Conservation (phyloP, 2,113 vertebrate species). For the Cricetomys ansorgei region DNA sequence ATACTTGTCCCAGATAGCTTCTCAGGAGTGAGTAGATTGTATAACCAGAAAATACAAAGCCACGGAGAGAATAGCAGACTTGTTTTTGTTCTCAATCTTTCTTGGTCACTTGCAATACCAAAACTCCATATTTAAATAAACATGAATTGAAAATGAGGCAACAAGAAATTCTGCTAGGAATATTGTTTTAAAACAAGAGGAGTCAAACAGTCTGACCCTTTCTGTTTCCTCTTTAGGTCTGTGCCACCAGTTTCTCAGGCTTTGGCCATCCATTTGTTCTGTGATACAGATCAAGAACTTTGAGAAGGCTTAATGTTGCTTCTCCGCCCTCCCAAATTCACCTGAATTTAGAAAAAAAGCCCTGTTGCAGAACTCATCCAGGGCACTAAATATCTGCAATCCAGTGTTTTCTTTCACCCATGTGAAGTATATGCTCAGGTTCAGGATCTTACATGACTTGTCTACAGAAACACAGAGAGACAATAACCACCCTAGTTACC, state of each 20-base stretch:
- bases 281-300: not conserved
- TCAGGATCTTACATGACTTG: not conserved
- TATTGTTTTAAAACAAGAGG: not conserved
- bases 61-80: not conserved
- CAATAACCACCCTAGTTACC: fast-evolving
- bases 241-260: not conserved
- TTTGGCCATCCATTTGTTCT: not conserved
- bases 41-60: not conserved
- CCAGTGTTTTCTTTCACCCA: not conserved
- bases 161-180: not conserved
- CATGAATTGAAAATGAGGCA: not conserved
- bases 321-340: not conserved
- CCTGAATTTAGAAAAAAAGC: not conserved
- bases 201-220: not conserved
- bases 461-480: not conserved
- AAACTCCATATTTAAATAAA: not conserved
- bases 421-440: not conserved
- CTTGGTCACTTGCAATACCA: not conserved
- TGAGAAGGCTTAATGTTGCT: not conserved
- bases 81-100: not conserved
- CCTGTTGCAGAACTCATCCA: not conserved
- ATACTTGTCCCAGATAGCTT: not conserved
- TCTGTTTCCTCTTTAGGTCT: not conserved
- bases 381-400: not conserved
- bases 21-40: not conserved